Percentiles rank a stretch among this genome's conserved stretches.
Conservation (phyloP, 1,140 invertebrate genomes). For the Drosophila teissieri region DNA sequence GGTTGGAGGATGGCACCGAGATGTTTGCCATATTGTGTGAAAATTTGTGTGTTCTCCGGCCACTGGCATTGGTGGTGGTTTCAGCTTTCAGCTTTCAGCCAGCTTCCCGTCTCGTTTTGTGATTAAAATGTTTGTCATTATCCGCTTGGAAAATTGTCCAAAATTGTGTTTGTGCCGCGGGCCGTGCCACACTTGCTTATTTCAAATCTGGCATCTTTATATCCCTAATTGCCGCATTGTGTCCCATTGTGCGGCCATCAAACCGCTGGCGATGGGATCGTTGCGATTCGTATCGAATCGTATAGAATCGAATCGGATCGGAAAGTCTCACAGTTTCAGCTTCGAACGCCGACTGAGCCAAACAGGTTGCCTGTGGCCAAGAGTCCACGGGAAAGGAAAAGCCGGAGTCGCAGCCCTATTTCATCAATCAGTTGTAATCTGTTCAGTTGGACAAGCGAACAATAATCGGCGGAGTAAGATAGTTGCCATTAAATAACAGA, state of each 20-base stretch:
- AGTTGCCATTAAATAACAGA: too few species aligned
- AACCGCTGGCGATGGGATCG: background rate
- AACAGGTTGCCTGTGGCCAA: conserved; percentile 14
- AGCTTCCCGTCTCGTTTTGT: conserved; percentile 59
- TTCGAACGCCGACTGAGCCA: background rate
- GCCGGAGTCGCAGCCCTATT: background rate
- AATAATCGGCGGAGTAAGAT: conserved; percentile 13
- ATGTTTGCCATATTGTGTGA: conserved; percentile 51
- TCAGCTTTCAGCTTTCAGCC: background rate
- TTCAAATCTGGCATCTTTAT: conserved; percentile 20
- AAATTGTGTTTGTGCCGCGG: conserved; percentile 82
- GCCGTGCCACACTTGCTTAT: conserved; percentile 72
- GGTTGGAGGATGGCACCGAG: conserved; percentile 22
- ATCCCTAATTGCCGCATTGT: conserved; percentile 44
- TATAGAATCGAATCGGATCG: too few species aligned
- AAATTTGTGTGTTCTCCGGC: conserved; percentile 32
- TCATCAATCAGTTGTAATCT: conserved; percentile 20
- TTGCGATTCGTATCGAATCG: too few species aligned
- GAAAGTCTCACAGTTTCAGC: too few species aligned
- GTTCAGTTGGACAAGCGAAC: conserved; percentile 1
- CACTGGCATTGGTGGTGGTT: conserved; percentile 14
- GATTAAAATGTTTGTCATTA: conserved; percentile 84
- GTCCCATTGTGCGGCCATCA: conserved; percentile 25
- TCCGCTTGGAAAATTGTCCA: conserved; percentile 84
- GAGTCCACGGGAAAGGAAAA: background rate